phyloP scores from a whole-genome alignment of 2,888 invertebrate species.

The Euzetes globulus region DNA sequence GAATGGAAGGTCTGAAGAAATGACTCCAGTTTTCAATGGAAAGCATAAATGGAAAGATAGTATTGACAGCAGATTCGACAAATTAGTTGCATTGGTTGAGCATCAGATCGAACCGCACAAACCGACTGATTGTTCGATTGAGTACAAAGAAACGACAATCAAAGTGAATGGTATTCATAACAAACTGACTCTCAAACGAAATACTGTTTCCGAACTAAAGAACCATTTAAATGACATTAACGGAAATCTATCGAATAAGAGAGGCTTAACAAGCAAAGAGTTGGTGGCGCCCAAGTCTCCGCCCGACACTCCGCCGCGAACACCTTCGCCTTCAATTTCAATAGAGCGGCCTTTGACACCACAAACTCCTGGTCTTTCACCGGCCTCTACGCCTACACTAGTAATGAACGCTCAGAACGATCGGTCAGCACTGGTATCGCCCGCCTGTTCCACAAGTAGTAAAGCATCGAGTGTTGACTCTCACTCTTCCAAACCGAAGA shows the following conservation, averaged over 20 bases:
- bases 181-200: neutral
- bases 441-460: neutral
- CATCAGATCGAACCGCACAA: constrained; percentile 4
- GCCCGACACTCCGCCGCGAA: constrained; percentile 43
- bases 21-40: constrained; percentile 15
- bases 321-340: constrained; percentile 43
- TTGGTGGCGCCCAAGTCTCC: constrained; percentile 39
- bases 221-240: constrained; percentile 21
- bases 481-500: neutral
- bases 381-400: constrained; percentile 3
- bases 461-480: neutral
- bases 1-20: constrained; percentile 30
- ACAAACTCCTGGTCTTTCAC: constrained; percentile 10
- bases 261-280: constrained; percentile 34
- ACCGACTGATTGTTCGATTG: neutral
- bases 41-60: constrained; percentile 68
- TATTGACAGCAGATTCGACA: constrained; percentile 86
- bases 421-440: neutral
- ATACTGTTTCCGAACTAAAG: constrained; percentile 30
- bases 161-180: neutral
- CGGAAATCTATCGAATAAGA: constrained; percentile 34
- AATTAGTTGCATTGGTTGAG: constrained; percentile 75
- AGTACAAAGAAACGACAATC: neutral
- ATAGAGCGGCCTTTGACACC: constrained; percentile 36
- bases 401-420: neutral